These are phyloP conservation scores for Adineta ricciae DNA, from an alignment of 2,888 invertebrate genomes.

Conservation along the genomic window DNA sequence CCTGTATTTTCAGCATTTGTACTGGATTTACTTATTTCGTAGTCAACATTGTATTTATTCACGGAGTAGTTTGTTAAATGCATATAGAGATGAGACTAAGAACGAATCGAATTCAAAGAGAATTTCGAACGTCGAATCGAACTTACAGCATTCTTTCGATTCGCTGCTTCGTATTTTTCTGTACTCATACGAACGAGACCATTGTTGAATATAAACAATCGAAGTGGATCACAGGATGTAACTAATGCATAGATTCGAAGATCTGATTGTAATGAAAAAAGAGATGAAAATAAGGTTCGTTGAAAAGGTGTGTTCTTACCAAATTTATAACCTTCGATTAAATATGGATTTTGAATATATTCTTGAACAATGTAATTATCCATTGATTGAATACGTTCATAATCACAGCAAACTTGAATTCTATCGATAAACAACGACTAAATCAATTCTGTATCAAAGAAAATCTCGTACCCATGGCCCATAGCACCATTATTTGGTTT, in stretches of 20 bases:
- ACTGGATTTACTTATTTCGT: conserved; percentile 42
- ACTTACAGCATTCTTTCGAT: conserved; percentile 46
- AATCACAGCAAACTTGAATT: conserved; percentile 43
- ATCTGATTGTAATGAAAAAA: conserved; percentile 39
- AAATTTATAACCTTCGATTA: conserved; percentile 48
- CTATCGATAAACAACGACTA: conserved; percentile 38
- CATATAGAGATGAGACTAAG: conserved; percentile 47
- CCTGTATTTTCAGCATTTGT: conserved; percentile 38
- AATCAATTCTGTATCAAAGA: not conserved
- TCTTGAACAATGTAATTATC: conserved; percentile 49
- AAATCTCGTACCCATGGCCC: conserved; percentile 46
- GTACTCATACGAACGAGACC: conserved; percentile 48
- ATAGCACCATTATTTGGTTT: conserved; percentile 50
- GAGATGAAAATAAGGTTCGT: not conserved
- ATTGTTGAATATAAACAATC: conserved; percentile 48
- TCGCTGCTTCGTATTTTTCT: conserved; percentile 46
- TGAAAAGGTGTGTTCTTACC: not conserved
- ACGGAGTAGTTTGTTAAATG: conserved; percentile 51
- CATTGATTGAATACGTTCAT: conserved; percentile 39
- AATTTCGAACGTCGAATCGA: not conserved
- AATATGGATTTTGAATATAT: conserved; percentile 48
- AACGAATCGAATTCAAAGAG: conserved; percentile 27
- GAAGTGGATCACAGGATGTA: conserved; percentile 49
- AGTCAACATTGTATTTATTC: conserved; percentile 49
- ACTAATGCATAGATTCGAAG: conserved; percentile 48